Evolutionary conservation across 2,888 invertebrate genomes (phyloP).

Genomic region (Xanthorhoe spadicearia): DNA sequence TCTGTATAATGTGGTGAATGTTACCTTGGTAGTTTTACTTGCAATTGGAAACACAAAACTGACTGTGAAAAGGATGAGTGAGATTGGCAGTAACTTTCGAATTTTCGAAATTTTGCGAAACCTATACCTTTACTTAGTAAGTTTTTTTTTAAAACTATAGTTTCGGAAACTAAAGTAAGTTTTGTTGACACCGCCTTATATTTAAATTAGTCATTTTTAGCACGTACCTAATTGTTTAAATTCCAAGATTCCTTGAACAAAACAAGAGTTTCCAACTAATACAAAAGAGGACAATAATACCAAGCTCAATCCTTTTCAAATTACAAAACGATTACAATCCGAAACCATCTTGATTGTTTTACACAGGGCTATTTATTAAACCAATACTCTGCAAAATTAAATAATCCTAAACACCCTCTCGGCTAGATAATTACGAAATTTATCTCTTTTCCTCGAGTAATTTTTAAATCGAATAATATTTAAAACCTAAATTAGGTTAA

Average conservation of each 20-base stretch:
- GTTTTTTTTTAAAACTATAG: too few species aligned
- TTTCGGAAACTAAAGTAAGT: too few species aligned
- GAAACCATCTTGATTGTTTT: constrained; percentile 38
- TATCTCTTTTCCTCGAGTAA: constrained; percentile 40
- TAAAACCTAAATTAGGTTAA: background rate
- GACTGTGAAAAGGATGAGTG: too few species aligned
- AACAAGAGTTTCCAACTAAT: constrained; percentile 3
- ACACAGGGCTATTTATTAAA: constrained; percentile 43
- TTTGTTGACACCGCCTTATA: too few species aligned
- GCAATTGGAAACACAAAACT: too few species aligned
- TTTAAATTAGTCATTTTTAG: too few species aligned
- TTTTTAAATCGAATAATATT: too few species aligned
- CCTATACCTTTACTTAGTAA: too few species aligned
- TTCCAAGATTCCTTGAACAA: background rate
- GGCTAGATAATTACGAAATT: constrained; percentile 45
- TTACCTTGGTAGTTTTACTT: constrained; percentile 1
- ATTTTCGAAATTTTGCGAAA: too few species aligned
- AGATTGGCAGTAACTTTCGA: too few species aligned
- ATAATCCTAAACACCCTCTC: constrained; percentile 38
- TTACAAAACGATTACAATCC: constrained; percentile 35
- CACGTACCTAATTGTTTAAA: background rate
- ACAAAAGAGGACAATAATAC: constrained; percentile 16
- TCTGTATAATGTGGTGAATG: constrained; percentile 34
- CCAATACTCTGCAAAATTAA: constrained; percentile 43
- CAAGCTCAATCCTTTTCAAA: constrained; percentile 24